Evolutionary conservation across 2,113 vertebrate genomes (phyloP).

Genomic region (Empidonax traillii): DNA sequence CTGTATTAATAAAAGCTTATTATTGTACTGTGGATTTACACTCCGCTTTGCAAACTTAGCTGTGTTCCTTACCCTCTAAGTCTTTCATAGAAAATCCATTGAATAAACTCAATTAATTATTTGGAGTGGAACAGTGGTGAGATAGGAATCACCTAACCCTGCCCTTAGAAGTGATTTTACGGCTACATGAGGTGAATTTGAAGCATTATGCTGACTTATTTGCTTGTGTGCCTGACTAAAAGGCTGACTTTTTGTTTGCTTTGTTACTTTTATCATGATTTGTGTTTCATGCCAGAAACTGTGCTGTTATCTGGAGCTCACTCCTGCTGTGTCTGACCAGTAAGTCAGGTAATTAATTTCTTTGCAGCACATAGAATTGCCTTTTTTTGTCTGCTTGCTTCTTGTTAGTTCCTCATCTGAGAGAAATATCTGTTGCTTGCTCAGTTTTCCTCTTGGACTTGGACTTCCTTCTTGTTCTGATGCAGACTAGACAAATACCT

Average conservation of each 20-base stretch:
- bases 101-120: conserved; percentile 34
- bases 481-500: not conserved
- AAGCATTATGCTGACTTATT: not conserved
- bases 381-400: not conserved
- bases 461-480: accelerated
- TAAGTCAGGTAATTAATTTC: not conserved
- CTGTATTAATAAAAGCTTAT: conserved; percentile 5
- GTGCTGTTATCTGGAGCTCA: not conserved
- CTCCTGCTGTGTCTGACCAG: not conserved
- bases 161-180: not conserved
- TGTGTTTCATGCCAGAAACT: not conserved
- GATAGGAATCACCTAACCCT: not conserved
- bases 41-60: not conserved
- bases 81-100: conserved; percentile 33
- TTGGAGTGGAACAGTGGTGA: not conserved
- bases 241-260: not conserved
- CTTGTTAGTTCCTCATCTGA: not conserved
- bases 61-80: not conserved
- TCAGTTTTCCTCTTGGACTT: not conserved
- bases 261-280: not conserved
- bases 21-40: not conserved
- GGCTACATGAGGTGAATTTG: conserved; percentile 6
- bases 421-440: not conserved
- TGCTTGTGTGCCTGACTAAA: not conserved
- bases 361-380: not conserved